phyloP scores from a whole-genome alignment of 2,888 invertebrate genomes.

The Corythucha ciliata region DNA sequence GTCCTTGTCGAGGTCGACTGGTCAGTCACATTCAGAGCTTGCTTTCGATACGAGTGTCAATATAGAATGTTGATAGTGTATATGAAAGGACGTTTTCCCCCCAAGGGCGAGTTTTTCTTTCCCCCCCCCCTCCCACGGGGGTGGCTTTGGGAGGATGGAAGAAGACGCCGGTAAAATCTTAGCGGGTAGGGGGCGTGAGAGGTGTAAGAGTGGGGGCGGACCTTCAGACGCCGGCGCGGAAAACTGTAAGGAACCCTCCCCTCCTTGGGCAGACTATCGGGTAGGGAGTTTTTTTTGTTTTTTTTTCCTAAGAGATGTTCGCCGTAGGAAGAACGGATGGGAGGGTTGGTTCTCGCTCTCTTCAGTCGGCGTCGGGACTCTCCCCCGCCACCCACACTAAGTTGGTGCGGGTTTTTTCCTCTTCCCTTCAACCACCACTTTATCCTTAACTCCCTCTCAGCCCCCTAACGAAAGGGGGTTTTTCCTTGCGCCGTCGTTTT shows the following conservation, averaged over 20 bases:
- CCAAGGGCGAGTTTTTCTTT: constrained; percentile 14
- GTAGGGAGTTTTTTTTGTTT: constrained; percentile 32
- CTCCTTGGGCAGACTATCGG: constrained; percentile 23
- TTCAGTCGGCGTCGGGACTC: constrained; percentile 26
- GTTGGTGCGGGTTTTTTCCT: constrained; percentile 28
- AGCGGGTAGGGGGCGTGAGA: constrained; percentile 30
- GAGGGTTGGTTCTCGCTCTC: constrained; percentile 2
- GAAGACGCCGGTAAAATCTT: constrained; percentile 26
- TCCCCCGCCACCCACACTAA: constrained; percentile 22
- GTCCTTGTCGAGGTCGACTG: too few species aligned
- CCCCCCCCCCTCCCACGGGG: not conserved
- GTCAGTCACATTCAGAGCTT: too few species aligned
- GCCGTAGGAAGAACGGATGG: not conserved
- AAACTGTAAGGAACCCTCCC: constrained; percentile 36
- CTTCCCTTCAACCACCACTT: too few species aligned
- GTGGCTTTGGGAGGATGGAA: constrained; percentile 14
- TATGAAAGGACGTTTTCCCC: not conserved
- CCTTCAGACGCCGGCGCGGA: constrained; percentile 37
- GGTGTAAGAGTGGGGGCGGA: constrained; percentile 29
- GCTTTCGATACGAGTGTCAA: too few species aligned
- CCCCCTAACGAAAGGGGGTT: constrained; percentile 22
- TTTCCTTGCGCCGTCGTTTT: constrained; percentile 29
- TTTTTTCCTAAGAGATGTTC: constrained; percentile 33
- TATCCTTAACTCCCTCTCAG: too few species aligned
- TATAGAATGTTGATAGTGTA: too few species aligned